Conservation (phyloP, 2,113 vertebrate species). For the Trogon surrucura region DNA sequence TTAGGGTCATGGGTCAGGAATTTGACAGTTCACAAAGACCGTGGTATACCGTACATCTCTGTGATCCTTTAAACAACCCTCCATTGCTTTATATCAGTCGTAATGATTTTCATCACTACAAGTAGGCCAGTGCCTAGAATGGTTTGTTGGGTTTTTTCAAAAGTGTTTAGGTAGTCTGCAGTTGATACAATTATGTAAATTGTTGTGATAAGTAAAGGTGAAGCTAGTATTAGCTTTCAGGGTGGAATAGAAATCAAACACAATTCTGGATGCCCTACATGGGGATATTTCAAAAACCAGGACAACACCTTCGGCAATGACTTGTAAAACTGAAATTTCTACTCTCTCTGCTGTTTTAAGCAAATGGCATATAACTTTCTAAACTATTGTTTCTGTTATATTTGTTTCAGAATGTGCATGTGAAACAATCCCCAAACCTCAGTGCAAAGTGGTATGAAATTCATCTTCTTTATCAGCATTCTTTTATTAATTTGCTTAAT, state of each 20-base stretch:
- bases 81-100: background rate
- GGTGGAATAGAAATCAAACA: background rate
- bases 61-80: background rate
- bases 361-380: background rate
- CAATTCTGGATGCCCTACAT: background rate
- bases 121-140: background rate
- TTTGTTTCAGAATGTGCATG: slow-evolving; percentile 90
- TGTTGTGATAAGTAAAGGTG: background rate
- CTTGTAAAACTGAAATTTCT: background rate
- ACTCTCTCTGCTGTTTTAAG: background rate
- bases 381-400: slow-evolving; percentile 9
- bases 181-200: background rate
- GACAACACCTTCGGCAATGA: background rate
- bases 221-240: background rate
- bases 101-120: background rate
- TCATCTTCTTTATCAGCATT: background rate
- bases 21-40: background rate
- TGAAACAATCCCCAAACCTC: slow-evolving; percentile 83
- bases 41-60: background rate
- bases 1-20: background rate
- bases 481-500: background rate
- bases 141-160: background rate
- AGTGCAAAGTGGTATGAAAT: slow-evolving; percentile 87
- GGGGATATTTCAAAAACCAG: background rate
- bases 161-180: background rate